Evolutionary conservation across 2,888 invertebrate species (phyloP), one percentile per base, ranked within the genome.

Genomic region (Xestia rhomboidea): DNA sequence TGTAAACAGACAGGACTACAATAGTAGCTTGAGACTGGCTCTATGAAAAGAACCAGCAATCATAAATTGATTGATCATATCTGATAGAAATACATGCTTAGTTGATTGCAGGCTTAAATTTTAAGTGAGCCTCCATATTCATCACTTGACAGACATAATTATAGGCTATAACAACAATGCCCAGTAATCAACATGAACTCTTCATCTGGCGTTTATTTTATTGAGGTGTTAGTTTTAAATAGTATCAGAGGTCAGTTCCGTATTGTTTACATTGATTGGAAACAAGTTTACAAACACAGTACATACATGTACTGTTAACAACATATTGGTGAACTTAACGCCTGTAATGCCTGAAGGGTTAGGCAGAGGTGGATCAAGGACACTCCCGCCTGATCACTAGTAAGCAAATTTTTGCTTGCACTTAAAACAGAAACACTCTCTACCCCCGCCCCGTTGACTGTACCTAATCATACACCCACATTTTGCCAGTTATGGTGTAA

Each of bases 191-290:
- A 11, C 21, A 30, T 24, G 7, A 67, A 76, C 41, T 51, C 46
- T 11, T 27, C 11, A n/a, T n/a, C n/a, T 57, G 5, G 21, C n/a
- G 69, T 7, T 54, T 79, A 57, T 64, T 41, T 67, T 64, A 71
- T 73, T 62, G 68, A 64, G 41, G 24, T 60, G 15, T n/a, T 30
- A 49, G 34, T 69, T 46, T 60, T 60, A 10, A 76, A 72, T 24
- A 73, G 68, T 57, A 79, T 63, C 34, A 70, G 13, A 84, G 73
- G 80, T 84, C 69, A 70, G 67, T 49, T 62, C 15, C 44, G 15
- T 51, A 57, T 82, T 68, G 34, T 73, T 70, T 46, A 54, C 41
- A 73, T 27, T 21, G 34, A 46, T 76, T 66, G n/a, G 38, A 30
- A 79, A 63, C n/a, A 63, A 75, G 46, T 51, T 34, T 34, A 60